A percentile compares a stretch with the other conserved stretches of the same genome.
Evolutionary conservation across 2,888 invertebrate genomes (phyloP).

Genomic region (Dermolepida albohirtum): DNA sequence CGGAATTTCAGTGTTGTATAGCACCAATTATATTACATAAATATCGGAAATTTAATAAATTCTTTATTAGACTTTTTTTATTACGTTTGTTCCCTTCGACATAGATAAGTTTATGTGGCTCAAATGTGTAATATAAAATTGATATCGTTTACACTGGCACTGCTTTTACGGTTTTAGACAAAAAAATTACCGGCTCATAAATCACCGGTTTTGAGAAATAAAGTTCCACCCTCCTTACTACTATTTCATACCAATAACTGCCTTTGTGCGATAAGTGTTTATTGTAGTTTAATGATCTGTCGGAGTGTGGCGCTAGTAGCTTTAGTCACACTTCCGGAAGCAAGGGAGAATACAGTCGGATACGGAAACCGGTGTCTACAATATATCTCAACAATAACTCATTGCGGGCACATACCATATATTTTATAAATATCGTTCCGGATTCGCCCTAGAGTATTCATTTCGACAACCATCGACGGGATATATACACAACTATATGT

Average conservation of each 20-base stretch:
- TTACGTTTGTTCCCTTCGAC: too few species aligned
- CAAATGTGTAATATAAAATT: too few species aligned
- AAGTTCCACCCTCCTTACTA: conserved; percentile 40
- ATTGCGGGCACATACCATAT: conserved; percentile 43
- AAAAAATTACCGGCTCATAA: conserved; percentile 15
- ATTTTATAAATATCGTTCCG: conserved; percentile 14
- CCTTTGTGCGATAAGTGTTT: conserved; percentile 61
- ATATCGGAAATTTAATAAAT: too few species aligned
- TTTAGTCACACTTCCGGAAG: conserved; percentile 59
- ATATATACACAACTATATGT: too few species aligned
- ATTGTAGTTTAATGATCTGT: conserved; percentile 61
- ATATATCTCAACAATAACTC: conserved; percentile 45
- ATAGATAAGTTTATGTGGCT: too few species aligned
- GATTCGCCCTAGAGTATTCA: too few species aligned
- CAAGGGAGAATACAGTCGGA: conserved; percentile 55
- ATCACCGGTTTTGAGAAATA: conserved; percentile 35
- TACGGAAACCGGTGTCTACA: conserved; percentile 53
- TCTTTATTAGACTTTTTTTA: too few species aligned
- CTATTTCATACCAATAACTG: conserved; percentile 59
- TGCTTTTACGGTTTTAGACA: too few species aligned
- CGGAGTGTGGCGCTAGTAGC: conserved; percentile 54
- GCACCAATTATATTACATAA: too few species aligned
- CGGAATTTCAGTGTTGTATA: too few species aligned
- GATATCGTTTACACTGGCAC: too few species aligned
- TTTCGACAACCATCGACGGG: too few species aligned